Percentiles rank a stretch among this genome's conserved stretches.
Conservation (phyloP, 2,888 invertebrate genomes). For the Seira musarum region DNA sequence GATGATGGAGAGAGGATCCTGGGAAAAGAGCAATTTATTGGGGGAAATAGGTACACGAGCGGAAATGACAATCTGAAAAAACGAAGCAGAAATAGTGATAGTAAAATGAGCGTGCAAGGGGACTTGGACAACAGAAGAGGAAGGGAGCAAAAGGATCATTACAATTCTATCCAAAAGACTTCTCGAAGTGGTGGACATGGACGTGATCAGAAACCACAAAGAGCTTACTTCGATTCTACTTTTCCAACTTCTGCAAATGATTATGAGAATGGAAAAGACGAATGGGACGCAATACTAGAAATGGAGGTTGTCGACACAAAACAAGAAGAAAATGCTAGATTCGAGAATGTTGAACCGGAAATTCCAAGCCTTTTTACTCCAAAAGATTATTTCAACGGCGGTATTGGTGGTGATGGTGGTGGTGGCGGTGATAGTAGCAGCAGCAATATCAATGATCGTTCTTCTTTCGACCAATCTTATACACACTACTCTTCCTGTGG, state of each 20-base stretch:
- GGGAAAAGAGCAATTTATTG: slow-evolving; percentile 21
- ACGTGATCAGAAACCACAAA: slow-evolving; percentile 59
- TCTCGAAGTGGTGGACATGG: slow-evolving; percentile 58
- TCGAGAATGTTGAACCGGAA: neutral
- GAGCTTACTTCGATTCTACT: slow-evolving; percentile 20
- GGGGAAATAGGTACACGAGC: slow-evolving; percentile 6
- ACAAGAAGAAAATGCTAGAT: neutral
- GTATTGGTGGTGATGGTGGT: slow-evolving; percentile 21
- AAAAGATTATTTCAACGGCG: neutral
- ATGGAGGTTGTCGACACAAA: neutral
- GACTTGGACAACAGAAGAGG: neutral
- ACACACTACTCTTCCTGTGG: slow-evolving; percentile 72
- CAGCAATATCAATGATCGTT: slow-evolving; percentile 69
- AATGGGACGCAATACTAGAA: slow-evolving; percentile 25
- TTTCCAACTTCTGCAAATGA: neutral
- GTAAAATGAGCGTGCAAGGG: slow-evolving; percentile 8
- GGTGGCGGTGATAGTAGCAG: slow-evolving; percentile 71
- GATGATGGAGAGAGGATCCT: slow-evolving; percentile 27
- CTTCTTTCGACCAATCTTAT: slow-evolving; percentile 73
- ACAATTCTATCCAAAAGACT: slow-evolving; percentile 51
- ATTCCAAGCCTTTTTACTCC: neutral
- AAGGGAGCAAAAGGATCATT: slow-evolving; percentile 44
- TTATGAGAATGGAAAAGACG: slow-evolving; percentile 7
- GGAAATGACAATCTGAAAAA: slow-evolving; percentile 36
- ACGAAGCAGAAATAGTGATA: slow-evolving; percentile 24